Evolutionary conservation across 2,888 invertebrate genomes (phyloP), one percentile per base, ranked within the genome.

Genomic region (Nycteola revayana): DNA sequence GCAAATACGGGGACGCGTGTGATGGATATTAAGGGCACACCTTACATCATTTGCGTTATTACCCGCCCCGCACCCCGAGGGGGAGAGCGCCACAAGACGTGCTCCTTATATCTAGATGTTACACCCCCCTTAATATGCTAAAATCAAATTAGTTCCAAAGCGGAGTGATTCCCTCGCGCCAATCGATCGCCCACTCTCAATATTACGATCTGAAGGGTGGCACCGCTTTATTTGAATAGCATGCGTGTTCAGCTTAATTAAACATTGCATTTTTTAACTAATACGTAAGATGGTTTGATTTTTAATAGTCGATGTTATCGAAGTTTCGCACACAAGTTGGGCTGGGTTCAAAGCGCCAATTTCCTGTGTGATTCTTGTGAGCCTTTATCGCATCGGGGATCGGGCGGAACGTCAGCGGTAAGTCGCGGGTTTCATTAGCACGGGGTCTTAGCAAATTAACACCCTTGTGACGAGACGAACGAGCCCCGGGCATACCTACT

Each of bases 11-110:
- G 81, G 78, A 79, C 84, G 75, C 79, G 78, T 80, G 79, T 87
- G 87, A 87, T 88, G 88, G 88, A 87, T 88, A 88, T 88, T 87
- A 88, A 82, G 77, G 87, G 85, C 88, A 78, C 88, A 87, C 88
- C 88, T 87, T 88, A 83, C 86, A 85, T 88, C 88, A 87, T 87
- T 87, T 87, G 79, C 82, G 84, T 87, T 88, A 87, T 88, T 87
- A 87, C 57, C 60, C 41, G 54, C 56, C 44, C 48, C 37, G 45
- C 45, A 44, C 33, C 45, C 49, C 34, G 44, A 46, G 36, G 41
- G 57, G 65, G 57, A 66, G 68, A 63, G 68, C 58, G 60, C 56
- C 65, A 59, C 71, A 82, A 84, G 84, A 85, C 82, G 80, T 74
- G 72, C 75, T 80, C 76, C 87, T 86, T 82, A 81, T 77, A 82